Percentiles rank a stretch among this genome's conserved stretches.
Conservation (phyloP, 2,113 vertebrate genomes). For the Arvicanthis niloticus region DNA sequence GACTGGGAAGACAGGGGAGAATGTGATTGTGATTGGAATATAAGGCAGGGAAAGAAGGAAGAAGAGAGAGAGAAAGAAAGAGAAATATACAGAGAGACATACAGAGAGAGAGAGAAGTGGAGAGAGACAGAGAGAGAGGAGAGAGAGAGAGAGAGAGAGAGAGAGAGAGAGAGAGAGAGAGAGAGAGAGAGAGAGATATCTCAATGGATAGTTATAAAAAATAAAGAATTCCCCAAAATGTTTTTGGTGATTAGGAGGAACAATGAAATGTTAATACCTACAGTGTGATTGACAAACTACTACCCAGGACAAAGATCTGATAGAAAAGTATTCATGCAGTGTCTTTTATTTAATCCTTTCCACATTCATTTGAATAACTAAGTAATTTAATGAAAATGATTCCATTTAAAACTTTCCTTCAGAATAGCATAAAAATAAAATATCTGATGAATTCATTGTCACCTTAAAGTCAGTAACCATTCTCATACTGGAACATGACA, state of each 20-base stretch:
- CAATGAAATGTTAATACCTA: not conserved
- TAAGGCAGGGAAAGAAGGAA: too few species aligned
- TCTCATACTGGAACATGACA: not conserved
- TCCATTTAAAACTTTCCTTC: not conserved
- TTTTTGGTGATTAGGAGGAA: not conserved
- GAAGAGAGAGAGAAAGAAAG: too few species aligned
- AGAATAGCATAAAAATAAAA: not conserved
- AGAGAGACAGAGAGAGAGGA: too few species aligned
- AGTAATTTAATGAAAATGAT: conserved; percentile 1
- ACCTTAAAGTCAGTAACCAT: not conserved
- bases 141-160: too few species aligned
- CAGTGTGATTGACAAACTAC: not conserved
- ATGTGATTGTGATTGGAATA: too few species aligned
- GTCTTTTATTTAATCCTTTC: not conserved
- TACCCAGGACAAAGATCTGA: not conserved
- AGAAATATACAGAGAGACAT: too few species aligned
- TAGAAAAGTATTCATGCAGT: not conserved
- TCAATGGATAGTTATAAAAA: too few species aligned
- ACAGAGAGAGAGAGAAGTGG: too few species aligned
- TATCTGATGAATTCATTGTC: not conserved
- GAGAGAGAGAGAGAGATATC: too few species aligned
- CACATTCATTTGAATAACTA: not conserved
- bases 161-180: too few species aligned
- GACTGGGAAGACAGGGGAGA: too few species aligned
- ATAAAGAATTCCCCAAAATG: not conserved